Conservation (phyloP, 1,140 invertebrate genomes). For the Trachelipus rathkii region DNA sequence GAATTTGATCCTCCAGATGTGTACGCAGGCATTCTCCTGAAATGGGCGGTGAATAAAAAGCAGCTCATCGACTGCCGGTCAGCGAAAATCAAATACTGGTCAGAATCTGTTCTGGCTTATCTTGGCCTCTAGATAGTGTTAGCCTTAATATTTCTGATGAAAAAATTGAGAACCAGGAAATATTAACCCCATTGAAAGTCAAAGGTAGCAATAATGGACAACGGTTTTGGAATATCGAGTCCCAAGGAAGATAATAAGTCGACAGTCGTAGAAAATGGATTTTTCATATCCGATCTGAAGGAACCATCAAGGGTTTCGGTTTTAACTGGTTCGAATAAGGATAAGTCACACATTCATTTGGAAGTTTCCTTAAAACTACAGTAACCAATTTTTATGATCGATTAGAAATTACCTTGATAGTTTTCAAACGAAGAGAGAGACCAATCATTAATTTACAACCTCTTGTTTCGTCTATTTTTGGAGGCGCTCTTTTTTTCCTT, state of each 20-base stretch:
- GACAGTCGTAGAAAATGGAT: constrained; percentile 27
- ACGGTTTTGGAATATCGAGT: too few relatives aligned
- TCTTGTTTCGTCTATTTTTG: constrained; percentile 31
- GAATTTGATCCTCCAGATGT: constrained; percentile 41
- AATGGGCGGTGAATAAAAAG: constrained; percentile 28
- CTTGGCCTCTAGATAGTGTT: constrained; percentile 32
- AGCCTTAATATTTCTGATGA: background rate
- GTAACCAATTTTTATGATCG: too few relatives aligned
- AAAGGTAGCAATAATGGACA: too few relatives aligned
- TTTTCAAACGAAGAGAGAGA: constrained; percentile 1
- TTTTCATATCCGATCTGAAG: constrained; percentile 10
- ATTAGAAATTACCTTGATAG: background rate
- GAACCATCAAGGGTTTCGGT: background rate
- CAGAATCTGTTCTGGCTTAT: background rate
- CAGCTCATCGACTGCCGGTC: background rate
- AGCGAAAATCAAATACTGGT: background rate
- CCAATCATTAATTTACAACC: constrained; percentile 33
- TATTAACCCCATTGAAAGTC: too few relatives aligned
- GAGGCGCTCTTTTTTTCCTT: constrained; percentile 33
- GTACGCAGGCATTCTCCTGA: constrained; percentile 39
- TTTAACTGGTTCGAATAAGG: too few relatives aligned
- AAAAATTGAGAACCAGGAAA: too few relatives aligned
- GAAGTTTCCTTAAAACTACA: too few relatives aligned
- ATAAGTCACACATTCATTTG: too few relatives aligned
- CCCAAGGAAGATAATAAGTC: background rate